Evolutionary conservation across 2,888 invertebrate genomes (phyloP).

Genomic region (Ectemnius lituratus): DNA sequence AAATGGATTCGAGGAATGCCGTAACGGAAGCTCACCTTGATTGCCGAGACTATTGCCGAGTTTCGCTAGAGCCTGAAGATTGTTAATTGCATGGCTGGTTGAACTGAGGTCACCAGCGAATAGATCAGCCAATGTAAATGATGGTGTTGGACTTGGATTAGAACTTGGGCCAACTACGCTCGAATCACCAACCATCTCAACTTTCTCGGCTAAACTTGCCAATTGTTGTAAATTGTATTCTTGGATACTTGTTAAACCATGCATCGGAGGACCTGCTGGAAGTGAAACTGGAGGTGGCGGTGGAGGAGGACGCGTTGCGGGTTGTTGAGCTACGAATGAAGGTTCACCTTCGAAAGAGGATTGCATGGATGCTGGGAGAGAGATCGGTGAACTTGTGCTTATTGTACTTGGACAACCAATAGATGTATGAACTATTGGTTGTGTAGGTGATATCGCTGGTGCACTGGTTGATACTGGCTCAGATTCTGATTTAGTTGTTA

Average conservation of each 20-base stretch:
- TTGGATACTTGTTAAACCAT: slow-evolving; percentile 85
- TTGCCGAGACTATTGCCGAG: slow-evolving; percentile 82
- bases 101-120: slow-evolving; percentile 85
- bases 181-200: slow-evolving; percentile 72
- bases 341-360: slow-evolving; percentile 89
- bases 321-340: slow-evolving; percentile 78
- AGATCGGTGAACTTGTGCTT: slow-evolving; percentile 85
- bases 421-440: slow-evolving; percentile 79
- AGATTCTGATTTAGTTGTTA: slow-evolving; percentile 74
- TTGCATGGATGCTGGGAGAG: slow-evolving; percentile 84
- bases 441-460: slow-evolving; percentile 76
- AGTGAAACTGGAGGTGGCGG: slow-evolving; percentile 72
- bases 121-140: slow-evolving; percentile 88
- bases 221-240: slow-evolving; percentile 92
- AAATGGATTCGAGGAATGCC: no score
- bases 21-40: slow-evolving; percentile 73
- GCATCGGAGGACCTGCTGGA: slow-evolving; percentile 75
- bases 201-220: slow-evolving; percentile 89
- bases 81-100: slow-evolving; percentile 89
- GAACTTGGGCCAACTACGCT: slow-evolving; percentile 75
- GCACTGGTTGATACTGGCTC: slow-evolving; percentile 75
- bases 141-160: slow-evolving; percentile 81
- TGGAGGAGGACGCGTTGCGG: slow-evolving; percentile 76
- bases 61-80: slow-evolving; percentile 93
- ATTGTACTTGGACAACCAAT: slow-evolving; percentile 82